Conservation (phyloP, 2,797 vertebrate species). For the Notolabrus celidotus region DNA sequence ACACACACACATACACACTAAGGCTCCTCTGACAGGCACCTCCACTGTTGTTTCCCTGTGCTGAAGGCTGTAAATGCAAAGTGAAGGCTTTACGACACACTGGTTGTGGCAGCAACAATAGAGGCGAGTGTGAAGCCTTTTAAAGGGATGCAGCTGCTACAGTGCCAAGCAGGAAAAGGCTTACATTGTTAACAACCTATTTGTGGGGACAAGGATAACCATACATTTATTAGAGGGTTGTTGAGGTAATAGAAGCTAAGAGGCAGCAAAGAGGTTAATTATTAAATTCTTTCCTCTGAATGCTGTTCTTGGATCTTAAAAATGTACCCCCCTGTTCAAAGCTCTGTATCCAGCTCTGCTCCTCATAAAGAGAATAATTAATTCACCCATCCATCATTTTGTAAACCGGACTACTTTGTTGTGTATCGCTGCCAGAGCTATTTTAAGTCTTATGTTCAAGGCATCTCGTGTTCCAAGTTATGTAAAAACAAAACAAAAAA, state of each 20-base stretch:
- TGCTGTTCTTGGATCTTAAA: neutral
- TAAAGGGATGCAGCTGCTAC: conserved; percentile 36
- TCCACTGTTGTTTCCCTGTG: conserved; percentile 34
- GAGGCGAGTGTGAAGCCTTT: conserved; percentile 46
- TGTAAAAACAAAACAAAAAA: no score
- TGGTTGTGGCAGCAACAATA: conserved; percentile 44
- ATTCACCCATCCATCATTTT: no score
- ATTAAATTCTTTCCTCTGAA: neutral
- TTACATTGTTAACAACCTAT: conserved; percentile 20
- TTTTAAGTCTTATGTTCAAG: no score
- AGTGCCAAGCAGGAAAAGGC: neutral
- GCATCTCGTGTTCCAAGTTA: no score
- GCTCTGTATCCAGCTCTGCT: no score
- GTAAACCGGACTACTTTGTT: no score
- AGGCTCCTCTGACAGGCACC: conserved; percentile 44
- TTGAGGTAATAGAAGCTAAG: conserved; percentile 13
- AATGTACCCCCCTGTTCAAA: no score
- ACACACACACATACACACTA: no score
- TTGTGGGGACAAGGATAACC: conserved; percentile 9
- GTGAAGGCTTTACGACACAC: conserved; percentile 62
- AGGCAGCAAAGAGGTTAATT: neutral
- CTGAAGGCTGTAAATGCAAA: conserved; percentile 54
- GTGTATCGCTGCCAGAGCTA: no score
- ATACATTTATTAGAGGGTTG: conserved; percentile 29
- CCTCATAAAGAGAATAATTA: no score